These are phyloP conservation scores for Spicauda simplicius DNA, from an alignment of 2,888 invertebrate species.

Conservation along the genomic window DNA sequence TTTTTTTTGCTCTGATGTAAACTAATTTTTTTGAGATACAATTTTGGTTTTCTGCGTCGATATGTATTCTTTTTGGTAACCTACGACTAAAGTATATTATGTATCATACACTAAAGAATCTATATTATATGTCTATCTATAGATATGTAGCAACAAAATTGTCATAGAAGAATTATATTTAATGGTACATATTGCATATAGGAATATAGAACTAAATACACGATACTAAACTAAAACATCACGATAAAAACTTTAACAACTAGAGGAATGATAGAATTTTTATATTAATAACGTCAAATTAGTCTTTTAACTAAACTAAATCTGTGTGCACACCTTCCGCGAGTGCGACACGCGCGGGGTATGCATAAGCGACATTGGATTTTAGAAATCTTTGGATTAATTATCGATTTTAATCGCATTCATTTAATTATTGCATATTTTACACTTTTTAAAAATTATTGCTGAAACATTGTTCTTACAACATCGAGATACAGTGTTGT, in stretches of 20 bases:
- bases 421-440: background rate
- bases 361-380: background rate
- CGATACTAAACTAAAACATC: background rate
- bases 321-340: background rate
- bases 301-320: background rate
- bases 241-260: slow-evolving; percentile 45
- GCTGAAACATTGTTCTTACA: background rate
- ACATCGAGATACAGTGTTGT: background rate
- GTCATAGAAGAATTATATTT: slow-evolving; percentile 6
- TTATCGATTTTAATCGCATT: background rate
- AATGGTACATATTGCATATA: background rate
- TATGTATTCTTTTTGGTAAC: no score
- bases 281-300: slow-evolving; percentile 2
- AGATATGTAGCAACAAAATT: slow-evolving; percentile 7
- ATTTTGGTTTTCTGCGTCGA: no score
- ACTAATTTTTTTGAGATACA: no score
- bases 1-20: no score
- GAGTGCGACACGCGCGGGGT: background rate
- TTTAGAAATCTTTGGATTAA: background rate
- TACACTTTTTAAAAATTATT: background rate
- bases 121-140: slow-evolving; percentile 6
- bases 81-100: slow-evolving; percentile 12
- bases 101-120: background rate
- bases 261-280: slow-evolving; percentile 64
- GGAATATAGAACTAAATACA: background rate